These are phyloP conservation scores for Halocynthia roretzi DNA, from an alignment of 23 tunicate species.

Conservation along the genomic window DNA sequence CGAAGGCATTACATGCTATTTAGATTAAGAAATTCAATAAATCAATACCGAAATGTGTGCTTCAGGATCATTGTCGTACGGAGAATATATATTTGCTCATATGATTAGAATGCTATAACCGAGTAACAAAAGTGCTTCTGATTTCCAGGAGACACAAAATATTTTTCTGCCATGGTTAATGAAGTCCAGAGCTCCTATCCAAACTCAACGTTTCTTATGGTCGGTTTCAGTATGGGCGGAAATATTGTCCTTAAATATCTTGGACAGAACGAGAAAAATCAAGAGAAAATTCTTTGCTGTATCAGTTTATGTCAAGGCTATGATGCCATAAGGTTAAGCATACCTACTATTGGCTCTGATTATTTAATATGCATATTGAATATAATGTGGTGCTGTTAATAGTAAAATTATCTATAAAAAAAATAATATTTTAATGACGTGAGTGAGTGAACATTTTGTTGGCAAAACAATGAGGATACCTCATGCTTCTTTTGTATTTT, in stretches of 20 bases:
- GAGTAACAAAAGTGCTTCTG: background rate
- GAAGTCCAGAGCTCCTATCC: slow-evolving; percentile 20
- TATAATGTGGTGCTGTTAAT: background rate
- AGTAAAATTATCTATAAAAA: background rate
- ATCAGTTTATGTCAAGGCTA: slow-evolving; percentile 85
- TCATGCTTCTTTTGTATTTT: background rate
- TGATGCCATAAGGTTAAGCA: slow-evolving; percentile 59
- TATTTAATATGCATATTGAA: background rate
- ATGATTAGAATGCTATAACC: too few species aligned
- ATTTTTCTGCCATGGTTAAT: slow-evolving; percentile 59
- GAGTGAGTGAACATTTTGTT: background rate
- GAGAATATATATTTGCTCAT: too few species aligned
- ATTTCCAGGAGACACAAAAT: slow-evolving; percentile 72
- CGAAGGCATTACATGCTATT: too few species aligned
- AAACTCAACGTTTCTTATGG: slow-evolving; percentile 25
- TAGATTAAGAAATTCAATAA: background rate
- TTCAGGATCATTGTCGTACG: background rate
- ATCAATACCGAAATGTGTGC: background rate
- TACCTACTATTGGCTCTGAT: background rate
- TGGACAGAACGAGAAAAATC: slow-evolving; percentile 43
- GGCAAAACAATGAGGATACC: background rate
- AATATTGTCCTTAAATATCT: slow-evolving; percentile 62
- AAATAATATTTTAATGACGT: background rate
- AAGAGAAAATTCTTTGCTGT: slow-evolving; percentile 43
- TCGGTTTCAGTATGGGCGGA: slow-evolving; percentile 89